Base-by-base conservation (phyloP, 1,140 invertebrate genomes). In the Geopemphigus sp. region DNA sequence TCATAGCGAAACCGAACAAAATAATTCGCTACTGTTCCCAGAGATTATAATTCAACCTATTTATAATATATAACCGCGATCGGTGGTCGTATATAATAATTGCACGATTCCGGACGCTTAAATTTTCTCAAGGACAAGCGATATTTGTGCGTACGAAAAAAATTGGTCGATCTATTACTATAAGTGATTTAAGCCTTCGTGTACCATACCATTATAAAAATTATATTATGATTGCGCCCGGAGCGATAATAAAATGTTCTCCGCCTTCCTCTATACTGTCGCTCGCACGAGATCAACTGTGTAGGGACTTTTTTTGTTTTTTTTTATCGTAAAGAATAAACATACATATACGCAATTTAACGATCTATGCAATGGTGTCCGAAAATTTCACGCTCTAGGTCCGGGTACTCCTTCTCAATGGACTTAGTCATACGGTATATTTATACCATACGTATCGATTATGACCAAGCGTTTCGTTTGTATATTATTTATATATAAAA, bases 161-260 rank as follows among this genome's bases (percentile, higher is more conserved):
- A 61, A 61, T 26, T 26, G 1, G 8, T 8, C 32, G 15, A 61
- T 64, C 29, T 39, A 64, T 26, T n/a, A 12, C 61, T 17, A 39
- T 64, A 17, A 39, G 32, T 64, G 61, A 64, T 64, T 64, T 32
- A 26, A 64, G 19, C 32, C 3, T 39, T 39, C 32, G 32, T 8
- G 32, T 61, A 29, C 59, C 26, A 15, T 61, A 61, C 59, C 6
- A 39, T 47, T 45, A 68, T 47, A 22, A n/a, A n/a, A n/a, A 39
- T 39, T 39, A 68, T 68, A 47, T 68, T 68, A 45, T 11, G 64
- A 24, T 24, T 19, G 64, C 64, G 32, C 64, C 64, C 12, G 32
- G n/a, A 14, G 64, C 64, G n/a, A 68, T 32, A 68, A 68, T 68
- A 68, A 47, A 47, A 68, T 26, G 12, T 22, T 68, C 11, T 5